Conservation (phyloP, 2,113 vertebrate species). For the Aythya baeri region DNA sequence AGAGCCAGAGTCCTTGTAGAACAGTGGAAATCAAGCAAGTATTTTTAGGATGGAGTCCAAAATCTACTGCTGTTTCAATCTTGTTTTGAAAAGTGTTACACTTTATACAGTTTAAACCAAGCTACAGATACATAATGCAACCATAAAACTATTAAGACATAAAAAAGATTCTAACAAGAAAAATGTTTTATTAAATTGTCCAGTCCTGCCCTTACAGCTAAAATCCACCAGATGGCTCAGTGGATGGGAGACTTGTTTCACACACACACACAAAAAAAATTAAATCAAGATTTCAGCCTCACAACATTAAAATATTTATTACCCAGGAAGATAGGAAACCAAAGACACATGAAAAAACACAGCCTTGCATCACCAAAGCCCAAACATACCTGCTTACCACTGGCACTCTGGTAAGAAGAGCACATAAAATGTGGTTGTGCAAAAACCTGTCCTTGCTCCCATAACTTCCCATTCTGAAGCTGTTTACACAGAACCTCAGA, state of each 20-base stretch:
- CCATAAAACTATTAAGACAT: not conserved
- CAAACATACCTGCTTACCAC: not conserved
- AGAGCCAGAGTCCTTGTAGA: not conserved
- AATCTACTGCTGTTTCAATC: rapidly evolving
- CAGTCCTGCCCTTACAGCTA: not conserved
- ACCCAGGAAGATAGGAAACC: not conserved
- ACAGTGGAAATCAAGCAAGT: not conserved
- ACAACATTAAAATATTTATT: not conserved
- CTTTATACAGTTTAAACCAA: not conserved
- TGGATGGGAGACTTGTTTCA: not conserved
- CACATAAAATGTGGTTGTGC: rapidly evolving
- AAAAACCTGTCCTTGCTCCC: not conserved
- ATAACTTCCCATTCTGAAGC: not conserved
- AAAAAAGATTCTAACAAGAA: not conserved
- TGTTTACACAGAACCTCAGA: not conserved
- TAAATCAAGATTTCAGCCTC: not conserved
- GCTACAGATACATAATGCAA: not conserved
- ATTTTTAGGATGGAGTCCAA: not conserved
- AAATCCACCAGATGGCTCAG: conserved; percentile 15
- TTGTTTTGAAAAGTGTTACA: not conserved
- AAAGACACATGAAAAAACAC: rapidly evolving
- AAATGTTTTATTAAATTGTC: not conserved
- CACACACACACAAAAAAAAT: too few relatives aligned
- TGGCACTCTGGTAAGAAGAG: not conserved
- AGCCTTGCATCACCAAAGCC: not conserved